Base-by-base conservation (phyloP, 1,140 invertebrate genomes). In the Drosophila sp. region DNA sequence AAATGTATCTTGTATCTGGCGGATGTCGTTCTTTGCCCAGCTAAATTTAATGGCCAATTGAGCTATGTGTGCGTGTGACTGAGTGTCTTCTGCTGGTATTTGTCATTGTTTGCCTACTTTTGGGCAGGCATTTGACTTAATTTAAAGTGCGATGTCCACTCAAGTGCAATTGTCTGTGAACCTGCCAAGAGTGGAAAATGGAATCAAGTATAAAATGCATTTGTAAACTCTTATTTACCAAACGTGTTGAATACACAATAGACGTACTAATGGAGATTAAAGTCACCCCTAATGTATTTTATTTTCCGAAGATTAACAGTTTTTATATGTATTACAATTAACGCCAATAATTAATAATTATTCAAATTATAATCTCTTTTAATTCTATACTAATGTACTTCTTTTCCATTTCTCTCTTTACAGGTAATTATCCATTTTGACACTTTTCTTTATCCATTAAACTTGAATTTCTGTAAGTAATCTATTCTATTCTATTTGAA, bases 51-150 rank as follows among this genome's bases (percentile, higher is more conserved):
- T 84, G 82, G 81, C 41, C 76, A 64, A 54, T 72, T 41, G 43
- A 76, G 48, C 45, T 48, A 36, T 34, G 56, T 45, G 38, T 57
- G 48, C 51, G 46, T 71, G 43, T 62, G 65, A 48, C 61, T 61
- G 53, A 62, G 46, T 72, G 41, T 8, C 57, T 53, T 67, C 72
- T 59, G 45, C 36, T 38, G 11, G n/a, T 1, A 38, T 38, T 38
- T 4, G 3, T 38, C n/a, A 38, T 78, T 84, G 81, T 86, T 84
- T 84, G 80, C 80, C 50, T 75, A 86, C 73, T 71, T 84, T 80
- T 71, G 71, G 81, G 77, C 64, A 40, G 64, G 54, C 79, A 78
- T 82, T 82, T 78, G 80, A 78, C 79, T 82, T 75, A 82, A 82
- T 82, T 82, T 82, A 75, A 82, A 82, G 79, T 81, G 73, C 32